A percentile compares a stretch with the other conserved stretches of the same genome.
phyloP scores from a whole-genome alignment of 2,888 invertebrate species.

The Drosophila borealis region DNA sequence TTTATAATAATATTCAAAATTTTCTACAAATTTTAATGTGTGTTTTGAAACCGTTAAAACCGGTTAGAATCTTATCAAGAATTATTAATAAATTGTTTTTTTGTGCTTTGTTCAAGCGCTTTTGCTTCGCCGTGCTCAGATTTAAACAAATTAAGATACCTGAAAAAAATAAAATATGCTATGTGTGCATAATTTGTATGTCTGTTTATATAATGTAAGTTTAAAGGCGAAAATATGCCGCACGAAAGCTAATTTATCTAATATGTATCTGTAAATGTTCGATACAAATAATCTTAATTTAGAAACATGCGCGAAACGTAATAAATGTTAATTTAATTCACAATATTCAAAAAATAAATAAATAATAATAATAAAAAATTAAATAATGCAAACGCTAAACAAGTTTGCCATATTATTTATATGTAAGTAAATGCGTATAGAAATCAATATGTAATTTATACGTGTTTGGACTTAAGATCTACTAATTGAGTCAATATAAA shows the following conservation, averaged over 20 bases:
- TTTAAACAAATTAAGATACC: conserved; percentile 36
- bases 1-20: too few species aligned
- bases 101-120: not conserved
- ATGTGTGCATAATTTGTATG: conserved; percentile 6
- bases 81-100: not conserved
- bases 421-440: conserved; percentile 21
- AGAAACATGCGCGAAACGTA: conserved; percentile 25
- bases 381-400: conserved; percentile 20
- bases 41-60: too few species aligned
- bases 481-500: conserved; percentile 76
- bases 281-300: conserved; percentile 42
- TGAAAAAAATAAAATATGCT: conserved; percentile 23
- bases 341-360: conserved; percentile 33
- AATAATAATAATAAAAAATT: conserved; percentile 1
- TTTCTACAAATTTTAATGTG: not conserved
- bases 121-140: conserved; percentile 35
- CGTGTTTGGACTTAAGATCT: conserved; percentile 54
- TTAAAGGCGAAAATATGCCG: conserved; percentile 30
- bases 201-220: conserved; percentile 16
- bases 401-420: conserved; percentile 40
- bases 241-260: conserved; percentile 57
- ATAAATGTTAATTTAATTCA: conserved; percentile 43
- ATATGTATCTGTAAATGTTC: conserved; percentile 24
- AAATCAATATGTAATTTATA: conserved; percentile 22
- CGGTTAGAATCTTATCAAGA: too few species aligned